Conservation (phyloP, 2,113 vertebrate genomes). For the Rattus rattus region DNA sequence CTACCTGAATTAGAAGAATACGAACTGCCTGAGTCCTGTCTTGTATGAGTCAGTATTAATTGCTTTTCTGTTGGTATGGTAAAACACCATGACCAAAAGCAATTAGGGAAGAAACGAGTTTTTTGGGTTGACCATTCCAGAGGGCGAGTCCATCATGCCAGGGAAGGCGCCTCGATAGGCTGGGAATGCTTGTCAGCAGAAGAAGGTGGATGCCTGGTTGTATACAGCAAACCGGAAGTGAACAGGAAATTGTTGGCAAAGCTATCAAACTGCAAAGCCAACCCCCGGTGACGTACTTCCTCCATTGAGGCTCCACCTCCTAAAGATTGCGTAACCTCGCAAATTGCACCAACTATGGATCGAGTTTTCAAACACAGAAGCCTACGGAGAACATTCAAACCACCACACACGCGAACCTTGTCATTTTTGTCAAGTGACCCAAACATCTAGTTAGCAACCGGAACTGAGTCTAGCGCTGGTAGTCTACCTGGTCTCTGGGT, state of each 20-base stretch:
- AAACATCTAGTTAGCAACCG: background rate
- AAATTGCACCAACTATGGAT: background rate
- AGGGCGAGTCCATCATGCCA: background rate
- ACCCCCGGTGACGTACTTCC: background rate
- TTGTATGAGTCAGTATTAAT: background rate
- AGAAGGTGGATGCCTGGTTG: too few relatives aligned
- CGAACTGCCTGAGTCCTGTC: background rate
- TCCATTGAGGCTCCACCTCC: background rate
- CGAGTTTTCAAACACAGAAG: background rate
- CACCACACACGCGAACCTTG: background rate
- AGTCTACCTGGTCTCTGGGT: background rate
- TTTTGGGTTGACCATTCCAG: background rate
- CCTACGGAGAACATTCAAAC: background rate
- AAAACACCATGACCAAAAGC: background rate
- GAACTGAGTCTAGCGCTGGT: background rate
- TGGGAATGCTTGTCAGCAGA: fast-evolving
- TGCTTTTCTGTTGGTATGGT: background rate
- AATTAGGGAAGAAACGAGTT: background rate
- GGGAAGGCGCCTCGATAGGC: background rate
- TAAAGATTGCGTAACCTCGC: too few relatives aligned
- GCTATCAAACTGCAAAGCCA: background rate
- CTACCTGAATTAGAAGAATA: background rate
- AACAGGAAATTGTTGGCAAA: background rate
- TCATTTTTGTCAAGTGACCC: background rate
- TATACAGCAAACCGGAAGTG: background rate